Base-by-base conservation (phyloP, 2,888 invertebrate species). In the Oligia strigilis region DNA sequence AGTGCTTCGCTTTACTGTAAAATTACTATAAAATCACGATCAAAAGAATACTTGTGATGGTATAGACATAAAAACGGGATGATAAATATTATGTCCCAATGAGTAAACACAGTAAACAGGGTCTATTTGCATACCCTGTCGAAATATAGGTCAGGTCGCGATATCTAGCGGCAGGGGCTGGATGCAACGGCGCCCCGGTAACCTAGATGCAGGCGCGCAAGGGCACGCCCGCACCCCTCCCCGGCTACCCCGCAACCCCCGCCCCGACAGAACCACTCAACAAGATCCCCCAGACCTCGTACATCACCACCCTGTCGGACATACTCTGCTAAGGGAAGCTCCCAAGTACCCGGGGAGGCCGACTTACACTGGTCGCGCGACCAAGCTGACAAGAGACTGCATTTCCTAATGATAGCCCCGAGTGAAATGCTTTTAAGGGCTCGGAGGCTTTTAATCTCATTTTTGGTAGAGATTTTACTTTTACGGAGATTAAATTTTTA, bases 71-170 rank as follows among this genome's bases (percentile, higher is more conserved):
- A 49, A 64, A 60, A 46, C 4, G 19, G 23, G n/a, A 75, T 76
- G 66, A 29, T 80, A 81, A 81, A 84, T 86, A 85, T 82, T 83
- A 58, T 77, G 82, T 86, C 84, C 73, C 72, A 72, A 85, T 87
- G 85, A 90, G 82, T 89, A 90, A 91, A 90, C 92, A 91, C 83
- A 90, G 77, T 87, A 91, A 92, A 91, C 91, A 92, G 91, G 81
- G 72, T 74, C 55, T 90, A 92, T 92, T 93, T 93, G 90, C 91
- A 92, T 91, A 85, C 84, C 88, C 87, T 84, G 88, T 89, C 81
- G 87, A 89, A 90, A 96, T 94, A 92, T 96, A 93, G 96, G 96
- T 95, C 96, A 95, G 94, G 94, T 92, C 94, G 89, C 89, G 90
- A 89, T 90, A 93, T 91, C 93, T 90, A 82, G 74, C 40, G 83